phyloP scores from a whole-genome alignment of 2,888 invertebrate genomes.

The Microplitis deprimator region DNA sequence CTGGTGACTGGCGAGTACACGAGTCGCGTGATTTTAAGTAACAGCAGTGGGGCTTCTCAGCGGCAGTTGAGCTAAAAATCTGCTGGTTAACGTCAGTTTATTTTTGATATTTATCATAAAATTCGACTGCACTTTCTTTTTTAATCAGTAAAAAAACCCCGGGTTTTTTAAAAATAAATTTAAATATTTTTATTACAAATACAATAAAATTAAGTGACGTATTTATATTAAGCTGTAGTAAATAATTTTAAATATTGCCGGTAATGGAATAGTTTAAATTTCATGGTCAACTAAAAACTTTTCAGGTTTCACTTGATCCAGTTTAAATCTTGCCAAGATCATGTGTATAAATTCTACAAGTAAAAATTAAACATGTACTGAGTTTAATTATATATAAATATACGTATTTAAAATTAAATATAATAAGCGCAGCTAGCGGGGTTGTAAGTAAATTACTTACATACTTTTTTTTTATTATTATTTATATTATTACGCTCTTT shows the following conservation, averaged over 20 bases:
- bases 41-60: constrained; percentile 26
- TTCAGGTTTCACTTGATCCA: neutral
- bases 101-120: constrained; percentile 1
- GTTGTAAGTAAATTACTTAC: no score
- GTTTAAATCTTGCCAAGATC: neutral
- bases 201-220: neutral
- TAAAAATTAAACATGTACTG: neutral
- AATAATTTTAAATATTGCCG: neutral
- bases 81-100: constrained; percentile 27
- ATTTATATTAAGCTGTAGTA: neutral
- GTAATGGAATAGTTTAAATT: neutral
- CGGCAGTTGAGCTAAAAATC: constrained; percentile 26
- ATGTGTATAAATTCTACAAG: neutral
- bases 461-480: neutral
- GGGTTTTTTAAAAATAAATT: neutral
- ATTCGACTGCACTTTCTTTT: neutral
- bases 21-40: constrained; percentile 35
- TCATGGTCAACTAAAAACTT: neutral
- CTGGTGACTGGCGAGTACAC: neutral
- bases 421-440: no score
- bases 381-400: no score
- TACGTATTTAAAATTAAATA: no score
- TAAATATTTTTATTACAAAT: neutral
- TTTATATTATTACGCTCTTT: neutral
- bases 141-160: neutral